Evolutionary conservation across 2,888 invertebrate species (phyloP).

Genomic region (Gastrophysa polygoni): DNA sequence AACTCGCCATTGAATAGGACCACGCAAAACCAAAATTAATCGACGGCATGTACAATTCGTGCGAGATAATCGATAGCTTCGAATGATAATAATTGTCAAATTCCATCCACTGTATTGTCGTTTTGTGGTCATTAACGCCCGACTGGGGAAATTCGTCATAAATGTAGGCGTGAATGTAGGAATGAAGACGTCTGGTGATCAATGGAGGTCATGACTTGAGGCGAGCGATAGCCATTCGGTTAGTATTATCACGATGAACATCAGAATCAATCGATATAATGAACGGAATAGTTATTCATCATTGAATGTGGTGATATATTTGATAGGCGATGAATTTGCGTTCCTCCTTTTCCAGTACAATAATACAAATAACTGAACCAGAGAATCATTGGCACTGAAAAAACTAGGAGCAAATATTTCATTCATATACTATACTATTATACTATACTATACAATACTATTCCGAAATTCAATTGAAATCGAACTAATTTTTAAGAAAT

Average conservation of each 20-base stretch:
- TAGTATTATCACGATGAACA: neutral
- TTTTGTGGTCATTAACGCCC: neutral
- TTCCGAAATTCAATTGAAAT: too few species aligned
- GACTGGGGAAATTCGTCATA: neutral
- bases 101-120: constrained; percentile 9
- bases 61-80: constrained; percentile 27
- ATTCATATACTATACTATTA: too few species aligned
- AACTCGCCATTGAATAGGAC: constrained; percentile 22
- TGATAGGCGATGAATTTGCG: too few species aligned
- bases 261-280: neutral
- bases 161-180: neutral
- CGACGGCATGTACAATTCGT: constrained; percentile 27
- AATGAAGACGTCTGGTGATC: neutral
- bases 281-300: too few species aligned
- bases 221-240: neutral
- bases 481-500: too few species aligned
- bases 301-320: too few species aligned
- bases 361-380: too few species aligned
- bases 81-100: constrained; percentile 33
- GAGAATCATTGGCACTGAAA: too few species aligned
- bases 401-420: too few species aligned
- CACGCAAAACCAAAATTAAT: constrained; percentile 33
- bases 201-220: neutral
- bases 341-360: too few species aligned
- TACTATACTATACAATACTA: too few species aligned